Evolutionary conservation across 2,797 vertebrate species (phyloP), one percentile per base, ranked within the genome.

Genomic region (Sebastes oblongus): DNA sequence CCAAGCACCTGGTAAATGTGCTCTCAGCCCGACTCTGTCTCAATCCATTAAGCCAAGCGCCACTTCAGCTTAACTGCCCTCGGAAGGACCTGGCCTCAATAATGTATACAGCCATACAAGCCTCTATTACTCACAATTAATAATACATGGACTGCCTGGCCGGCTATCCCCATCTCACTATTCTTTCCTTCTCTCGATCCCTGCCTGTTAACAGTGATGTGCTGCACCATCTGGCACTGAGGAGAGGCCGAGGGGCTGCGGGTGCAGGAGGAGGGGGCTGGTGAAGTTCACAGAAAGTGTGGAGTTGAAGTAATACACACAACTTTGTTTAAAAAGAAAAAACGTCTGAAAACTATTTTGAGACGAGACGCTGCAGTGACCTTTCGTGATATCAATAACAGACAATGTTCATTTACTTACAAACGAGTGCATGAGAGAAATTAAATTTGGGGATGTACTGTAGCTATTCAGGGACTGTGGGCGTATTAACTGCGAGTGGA

Each of bases 81-180:
- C 86, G 5, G 79, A 87, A 91, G 82, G 83, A 89, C 87, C 83
- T 77, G 75, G 81, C 84, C 86, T 95, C 91, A 94, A 93, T 94
- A 93, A 94, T 93, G 90, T 90, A 95, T 91, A 88, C 83, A 81
- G 78, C 88, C 89, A 89, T 83, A 91, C 88, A 91, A 91, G 89
- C 80, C 88, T 90, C 91, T 86, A 93, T 94, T 93, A 94, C 93
- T 92, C 85, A 84, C 77, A 88, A 92, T 94, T 89, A 94, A 95
- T 94, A 93, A 94, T 93, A 90, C 87, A 95, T 93, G 81, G 60
- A 34, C 75, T 87, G 73, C 77, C 82, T 80, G 72, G 66, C 72
- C 16, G 39, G 79, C 82, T 87, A 86, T 91, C 86, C 78, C 84
- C 81, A 69, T 67, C 83, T 88, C 84, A 75, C 83, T 84, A 65